Conservation (phyloP, 2,113 vertebrate species). For the Eublepharis macularius region DNA sequence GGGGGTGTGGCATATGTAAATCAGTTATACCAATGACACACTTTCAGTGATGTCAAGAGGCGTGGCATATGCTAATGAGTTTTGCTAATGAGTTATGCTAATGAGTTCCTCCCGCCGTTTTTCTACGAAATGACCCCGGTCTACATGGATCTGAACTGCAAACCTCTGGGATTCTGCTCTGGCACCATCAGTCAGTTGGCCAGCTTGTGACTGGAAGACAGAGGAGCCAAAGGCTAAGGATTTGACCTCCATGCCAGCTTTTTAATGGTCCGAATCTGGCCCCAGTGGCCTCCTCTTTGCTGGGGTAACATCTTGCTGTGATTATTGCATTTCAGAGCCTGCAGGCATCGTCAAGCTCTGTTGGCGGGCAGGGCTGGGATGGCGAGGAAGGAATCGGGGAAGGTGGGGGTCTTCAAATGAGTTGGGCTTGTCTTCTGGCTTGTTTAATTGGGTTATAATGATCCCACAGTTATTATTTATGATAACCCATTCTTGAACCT, state of each 20-base stretch:
- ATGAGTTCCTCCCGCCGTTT: too few relatives aligned
- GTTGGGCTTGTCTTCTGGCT: not conserved
- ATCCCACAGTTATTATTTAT: slow-evolving; percentile 53
- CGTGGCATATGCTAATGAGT: too few relatives aligned
- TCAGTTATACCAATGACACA: too few relatives aligned
- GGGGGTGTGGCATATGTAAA: too few relatives aligned
- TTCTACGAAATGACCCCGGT: too few relatives aligned
- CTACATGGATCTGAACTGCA: too few relatives aligned
- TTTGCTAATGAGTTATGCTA: too few relatives aligned
- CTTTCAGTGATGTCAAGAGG: too few relatives aligned
- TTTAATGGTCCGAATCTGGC: not conserved
- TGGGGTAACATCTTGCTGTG: slow-evolving; percentile 48
- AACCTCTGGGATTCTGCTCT: not conserved
- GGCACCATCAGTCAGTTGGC: not conserved
- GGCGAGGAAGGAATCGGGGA: not conserved
- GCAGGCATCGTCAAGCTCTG: not conserved
- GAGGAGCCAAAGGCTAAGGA: not conserved
- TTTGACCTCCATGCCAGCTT: not conserved
- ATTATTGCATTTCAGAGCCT: slow-evolving; percentile 23
- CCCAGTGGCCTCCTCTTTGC: not conserved
- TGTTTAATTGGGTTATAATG: slow-evolving; percentile 38
- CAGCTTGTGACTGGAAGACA: not conserved
- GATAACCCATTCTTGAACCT: slow-evolving; percentile 64
- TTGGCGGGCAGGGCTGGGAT: not conserved
- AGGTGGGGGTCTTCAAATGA: not conserved